Conservation (phyloP, 2,888 invertebrate genomes). For the Bugula neritina region DNA sequence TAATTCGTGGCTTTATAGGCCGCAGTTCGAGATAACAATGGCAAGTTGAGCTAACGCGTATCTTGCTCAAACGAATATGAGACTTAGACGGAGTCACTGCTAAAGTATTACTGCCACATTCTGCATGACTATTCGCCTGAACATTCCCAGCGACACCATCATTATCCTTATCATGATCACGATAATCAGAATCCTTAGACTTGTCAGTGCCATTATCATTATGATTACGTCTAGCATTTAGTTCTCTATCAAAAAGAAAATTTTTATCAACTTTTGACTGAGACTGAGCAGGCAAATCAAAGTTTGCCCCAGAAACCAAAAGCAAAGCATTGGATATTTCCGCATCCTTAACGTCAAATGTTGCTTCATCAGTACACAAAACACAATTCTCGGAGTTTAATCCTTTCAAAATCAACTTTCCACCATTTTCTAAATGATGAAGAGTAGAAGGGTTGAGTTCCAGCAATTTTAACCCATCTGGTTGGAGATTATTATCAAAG, state of each 20-base stretch:
- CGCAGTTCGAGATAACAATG: slow-evolving; percentile 9
- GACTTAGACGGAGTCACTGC: background rate
- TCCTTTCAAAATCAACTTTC: slow-evolving; percentile 20
- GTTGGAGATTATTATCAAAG: background rate
- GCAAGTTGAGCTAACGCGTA: background rate
- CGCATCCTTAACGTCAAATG: slow-evolving; percentile 17
- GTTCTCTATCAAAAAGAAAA: background rate
- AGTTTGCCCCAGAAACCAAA: background rate
- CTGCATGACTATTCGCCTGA: no score
- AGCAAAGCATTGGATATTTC: slow-evolving; percentile 19
- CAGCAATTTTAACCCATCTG: background rate
- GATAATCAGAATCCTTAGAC: no score
- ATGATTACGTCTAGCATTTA: no score
- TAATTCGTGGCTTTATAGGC: background rate
- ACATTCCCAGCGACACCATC: no score
- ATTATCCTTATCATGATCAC: no score
- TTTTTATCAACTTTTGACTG: background rate
- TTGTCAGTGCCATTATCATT: no score
- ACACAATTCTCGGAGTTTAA: background rate
- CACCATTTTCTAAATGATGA: slow-evolving; percentile 11
- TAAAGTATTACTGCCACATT: no score
- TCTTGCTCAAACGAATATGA: background rate
- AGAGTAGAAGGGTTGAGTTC: background rate
- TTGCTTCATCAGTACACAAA: background rate
- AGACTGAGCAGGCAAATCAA: background rate